A percentile compares a stretch with the other conserved stretches of the same genome.
Conservation (phyloP, 1,140 invertebrate genomes). For the Drosophila ohnishii region DNA sequence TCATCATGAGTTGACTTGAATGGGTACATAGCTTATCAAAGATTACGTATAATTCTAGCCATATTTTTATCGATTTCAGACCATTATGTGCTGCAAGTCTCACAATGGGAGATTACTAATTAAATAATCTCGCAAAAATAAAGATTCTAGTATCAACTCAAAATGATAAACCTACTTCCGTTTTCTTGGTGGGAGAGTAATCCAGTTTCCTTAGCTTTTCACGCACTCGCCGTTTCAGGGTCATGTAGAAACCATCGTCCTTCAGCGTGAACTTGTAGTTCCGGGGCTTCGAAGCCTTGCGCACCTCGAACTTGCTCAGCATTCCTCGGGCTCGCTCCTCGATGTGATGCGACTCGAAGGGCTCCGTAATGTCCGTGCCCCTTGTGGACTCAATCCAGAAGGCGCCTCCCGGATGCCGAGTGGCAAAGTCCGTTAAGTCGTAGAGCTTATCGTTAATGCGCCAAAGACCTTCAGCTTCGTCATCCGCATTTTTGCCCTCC, state of each 20-base stretch:
- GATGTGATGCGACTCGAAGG: slow-evolving; percentile 88
- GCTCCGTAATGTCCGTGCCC: slow-evolving; percentile 91
- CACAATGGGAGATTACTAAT: neutral
- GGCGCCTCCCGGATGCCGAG: slow-evolving; percentile 90
- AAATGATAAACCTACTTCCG: slow-evolving; percentile 49
- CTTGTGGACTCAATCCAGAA: slow-evolving; percentile 90
- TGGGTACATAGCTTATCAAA: neutral
- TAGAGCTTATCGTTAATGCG: slow-evolving; percentile 90
- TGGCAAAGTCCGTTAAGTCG: slow-evolving; percentile 87
- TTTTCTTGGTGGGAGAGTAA: slow-evolving; percentile 52
- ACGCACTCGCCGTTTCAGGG: slow-evolving; percentile 85
- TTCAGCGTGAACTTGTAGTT: slow-evolving; percentile 88
- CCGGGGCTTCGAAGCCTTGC: slow-evolving; percentile 84
- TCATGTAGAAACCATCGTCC: slow-evolving; percentile 88
- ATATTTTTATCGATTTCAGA: neutral
- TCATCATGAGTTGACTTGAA: neutral
- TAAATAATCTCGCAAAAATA: neutral
- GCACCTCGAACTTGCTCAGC: slow-evolving; percentile 86
- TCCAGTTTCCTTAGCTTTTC: slow-evolving; percentile 84
- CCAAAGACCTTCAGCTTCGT: slow-evolving; percentile 91
- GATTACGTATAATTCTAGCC: neutral
- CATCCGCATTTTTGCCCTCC: slow-evolving; percentile 86
- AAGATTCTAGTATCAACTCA: no score
- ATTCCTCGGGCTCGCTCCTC: slow-evolving; percentile 84
- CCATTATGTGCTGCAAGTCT: neutral